Conservation (phyloP, 2,113 vertebrate species). For the Emydura subglobosa region DNA sequence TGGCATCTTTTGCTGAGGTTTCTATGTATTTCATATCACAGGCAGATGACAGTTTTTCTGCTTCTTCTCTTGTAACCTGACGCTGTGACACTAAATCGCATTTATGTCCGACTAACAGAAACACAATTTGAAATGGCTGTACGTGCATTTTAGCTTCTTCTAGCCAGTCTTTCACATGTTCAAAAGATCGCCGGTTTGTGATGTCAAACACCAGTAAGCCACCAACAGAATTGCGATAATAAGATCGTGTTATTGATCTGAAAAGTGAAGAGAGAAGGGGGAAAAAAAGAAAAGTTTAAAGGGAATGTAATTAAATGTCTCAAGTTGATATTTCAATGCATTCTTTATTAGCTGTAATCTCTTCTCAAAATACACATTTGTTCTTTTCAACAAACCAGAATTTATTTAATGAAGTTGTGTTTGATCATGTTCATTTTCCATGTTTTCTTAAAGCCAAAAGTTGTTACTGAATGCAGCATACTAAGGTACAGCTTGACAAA, state of each 20-base stretch:
- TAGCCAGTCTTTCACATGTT: slow-evolving; percentile 85
- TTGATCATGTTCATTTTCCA: background rate
- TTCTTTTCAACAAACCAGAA: background rate
- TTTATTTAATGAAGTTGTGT: background rate
- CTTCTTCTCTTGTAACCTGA: slow-evolving; percentile 84
- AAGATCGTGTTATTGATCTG: slow-evolving; percentile 87
- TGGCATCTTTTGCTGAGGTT: slow-evolving; percentile 85
- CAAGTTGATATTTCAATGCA: background rate
- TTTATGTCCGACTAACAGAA: slow-evolving; percentile 86
- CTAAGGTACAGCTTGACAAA: too few relatives aligned
- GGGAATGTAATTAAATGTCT: background rate
- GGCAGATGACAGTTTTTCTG: slow-evolving; percentile 81
- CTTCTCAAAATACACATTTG: background rate
- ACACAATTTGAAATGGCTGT: slow-evolving; percentile 84
- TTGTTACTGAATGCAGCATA: background rate
- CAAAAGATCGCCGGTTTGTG: slow-evolving; percentile 85
- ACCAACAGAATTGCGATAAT: slow-evolving; percentile 86
- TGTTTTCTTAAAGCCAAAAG: slow-evolving; percentile 9
- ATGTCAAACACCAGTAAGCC: slow-evolving; percentile 86
- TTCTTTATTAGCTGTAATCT: background rate
- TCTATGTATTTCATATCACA: slow-evolving; percentile 87
- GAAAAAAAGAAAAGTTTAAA: slow-evolving; percentile 6
- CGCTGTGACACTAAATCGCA: slow-evolving; percentile 82
- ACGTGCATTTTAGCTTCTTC: slow-evolving; percentile 85
- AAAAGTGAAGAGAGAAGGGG: slow-evolving; percentile 33